Evolutionary conservation across 2,888 invertebrate species (phyloP), one percentile per base, ranked within the genome.

Genomic region (Exocentrus adspersus): DNA sequence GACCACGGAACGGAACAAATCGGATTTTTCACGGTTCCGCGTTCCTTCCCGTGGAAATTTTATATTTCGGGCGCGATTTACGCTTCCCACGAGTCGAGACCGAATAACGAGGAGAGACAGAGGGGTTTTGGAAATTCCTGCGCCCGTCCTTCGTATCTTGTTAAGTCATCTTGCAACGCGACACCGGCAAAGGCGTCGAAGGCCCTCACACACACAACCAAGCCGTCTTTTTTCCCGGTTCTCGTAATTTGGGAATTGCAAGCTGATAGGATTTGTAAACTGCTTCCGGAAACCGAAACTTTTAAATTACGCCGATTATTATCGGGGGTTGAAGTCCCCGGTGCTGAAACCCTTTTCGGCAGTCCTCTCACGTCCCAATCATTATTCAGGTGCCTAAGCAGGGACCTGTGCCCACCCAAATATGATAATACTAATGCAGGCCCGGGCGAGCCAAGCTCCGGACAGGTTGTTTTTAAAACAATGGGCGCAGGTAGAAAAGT

Each of bases 91-190:
- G n/a, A n/a, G n/a, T n/a, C n/a, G n/a, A n/a, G n/a, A n/a, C n/a
- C n/a, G n/a, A n/a, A n/a, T n/a, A 43, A 72, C 61, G 43, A 64
- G 73, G 79, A 73, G 73, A 74, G 74, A n/a, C n/a, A 80, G 78
- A 65, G 69, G 75, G 75, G 67, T 71, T 77, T 76, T 75, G 76
- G 79, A 81, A 81, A 81, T 81, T 81, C 80, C n/a, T n/a, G n/a
- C n/a, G n/a, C n/a, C n/a, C 80, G 80, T 79, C 80, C 80, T 79
- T 79, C 75, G 79, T 81, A 81, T 81, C 81, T 82, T 80, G 81
- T 81, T 82, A 82, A 81, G 80, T 82, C 81, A 82, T 81, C 81
- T 80, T 78, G 77, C 78, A 71, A 67, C 66, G 54, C 64, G 62
- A 73, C 70, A 72, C 74, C 63, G 72, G 60, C 72, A 72, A 66